Base-by-base conservation (phyloP, 1,140 invertebrate species). In the Nixonia krombeini region DNA sequence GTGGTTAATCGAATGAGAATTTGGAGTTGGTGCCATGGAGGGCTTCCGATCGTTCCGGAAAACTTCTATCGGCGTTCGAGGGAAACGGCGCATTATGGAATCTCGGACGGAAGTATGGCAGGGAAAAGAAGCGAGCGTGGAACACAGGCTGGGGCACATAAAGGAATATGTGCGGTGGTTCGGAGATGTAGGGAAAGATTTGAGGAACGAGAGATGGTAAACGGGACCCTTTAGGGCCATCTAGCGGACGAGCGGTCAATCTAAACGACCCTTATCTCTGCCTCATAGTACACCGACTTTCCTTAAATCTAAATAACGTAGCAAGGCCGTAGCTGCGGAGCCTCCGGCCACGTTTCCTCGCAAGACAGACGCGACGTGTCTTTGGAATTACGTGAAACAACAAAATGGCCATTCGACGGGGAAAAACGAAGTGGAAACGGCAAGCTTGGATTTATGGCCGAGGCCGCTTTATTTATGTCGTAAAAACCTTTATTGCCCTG, bases 191-290 rank as follows among this genome's bases (percentile, higher is more conserved):
- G 67, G 62, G 65, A 75, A 75, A 79, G 76, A 81, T 82, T 83
- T 78, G 52, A 74, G 50, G 72, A 68, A 56, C 51, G 51, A 62
- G 73, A 79, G 74, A 83, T 79, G 79, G 75, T 80, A 80, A 82
- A 79, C 64, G 74, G 59, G 73, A 55, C 79, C 75, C 82, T 84
- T 84, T 80, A 83, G 75, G 75, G 79, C 79, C 79, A 81, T 82
- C 62, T 68, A 46, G 81, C 50, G 75, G 63, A 75, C 74, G 61
- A 76, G 67, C 77, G 81, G 81, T 84, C 83, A 85, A 83, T 85
- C 76, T 81, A 82, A 83, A 84, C 66, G 81, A 78, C 72, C 52
- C 73, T 84, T 84, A 83, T 84, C 77, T 82, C 66, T 64, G 58
- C 58, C 13, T 63, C 66, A 66, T 25, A 51, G 16, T 18, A 35